Percentiles rank a stretch among this genome's conserved stretches.
Evolutionary conservation across 2,797 vertebrate species (phyloP).

Genomic region (Mus minutoides): DNA sequence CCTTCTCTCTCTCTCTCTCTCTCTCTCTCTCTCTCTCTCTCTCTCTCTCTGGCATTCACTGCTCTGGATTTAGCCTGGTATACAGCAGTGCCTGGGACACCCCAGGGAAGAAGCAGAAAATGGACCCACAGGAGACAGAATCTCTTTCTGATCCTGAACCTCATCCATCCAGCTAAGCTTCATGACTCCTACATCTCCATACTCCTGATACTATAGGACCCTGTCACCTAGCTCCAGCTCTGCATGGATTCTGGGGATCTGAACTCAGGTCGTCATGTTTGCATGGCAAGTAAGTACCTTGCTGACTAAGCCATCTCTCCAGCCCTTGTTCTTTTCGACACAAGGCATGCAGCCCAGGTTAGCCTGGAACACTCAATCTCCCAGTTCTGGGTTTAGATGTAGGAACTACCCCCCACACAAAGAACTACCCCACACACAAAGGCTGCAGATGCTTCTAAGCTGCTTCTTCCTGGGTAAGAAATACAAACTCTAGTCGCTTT

Average conservation of each 20-base stretch:
- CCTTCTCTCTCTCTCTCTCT: no score
- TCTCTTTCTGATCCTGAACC: not conserved
- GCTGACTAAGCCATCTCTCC: not conserved
- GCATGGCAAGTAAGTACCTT: no score
- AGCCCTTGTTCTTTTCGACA: not conserved
- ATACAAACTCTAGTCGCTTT: constrained; percentile 27
- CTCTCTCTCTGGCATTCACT: not conserved
- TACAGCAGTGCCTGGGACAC: not conserved
- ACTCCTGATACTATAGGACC: not conserved
- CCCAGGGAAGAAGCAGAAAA: not conserved
- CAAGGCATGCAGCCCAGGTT: not conserved
- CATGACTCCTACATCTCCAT: not conserved
- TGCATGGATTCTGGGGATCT: not conserved
- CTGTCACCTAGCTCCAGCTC: not conserved
- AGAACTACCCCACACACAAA: no score
- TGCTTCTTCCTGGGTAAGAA: constrained; percentile 31
- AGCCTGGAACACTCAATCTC: not conserved
- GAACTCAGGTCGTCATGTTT: not conserved
- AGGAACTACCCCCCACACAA: no score
- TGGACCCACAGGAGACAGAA: not conserved
- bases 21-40: no score
- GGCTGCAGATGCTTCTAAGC: not conserved
- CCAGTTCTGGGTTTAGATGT: not conserved
- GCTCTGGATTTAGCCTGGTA: not conserved
- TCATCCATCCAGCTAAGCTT: not conserved